Evolutionary conservation across 2,797 vertebrate species (phyloP).

Genomic region (Lophius americanus): DNA sequence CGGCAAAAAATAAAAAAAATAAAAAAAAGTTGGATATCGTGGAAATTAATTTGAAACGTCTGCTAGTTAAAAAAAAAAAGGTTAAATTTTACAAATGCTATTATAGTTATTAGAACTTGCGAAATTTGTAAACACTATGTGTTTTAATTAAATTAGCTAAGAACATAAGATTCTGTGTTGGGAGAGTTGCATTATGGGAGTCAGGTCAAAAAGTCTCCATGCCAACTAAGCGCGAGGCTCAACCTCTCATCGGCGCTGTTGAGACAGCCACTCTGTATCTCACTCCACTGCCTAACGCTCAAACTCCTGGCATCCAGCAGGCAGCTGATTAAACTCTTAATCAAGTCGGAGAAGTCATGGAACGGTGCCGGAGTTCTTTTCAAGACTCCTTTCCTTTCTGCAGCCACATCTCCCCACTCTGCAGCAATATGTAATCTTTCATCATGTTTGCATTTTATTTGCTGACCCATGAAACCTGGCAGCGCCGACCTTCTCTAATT

Average conservation of each 20-base stretch:
- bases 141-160: background rate
- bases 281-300: constrained; percentile 43
- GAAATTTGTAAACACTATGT: background rate
- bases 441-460: constrained; percentile 45
- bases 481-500: constrained; percentile 50
- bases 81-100: background rate
- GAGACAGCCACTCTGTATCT: constrained; percentile 59
- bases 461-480: constrained; percentile 39
- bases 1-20: too few species aligned
- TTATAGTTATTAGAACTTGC: background rate
- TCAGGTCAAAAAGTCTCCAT: constrained; percentile 33
- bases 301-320: constrained; percentile 58
- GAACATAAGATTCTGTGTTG: background rate
- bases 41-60: too few species aligned
- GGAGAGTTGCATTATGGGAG: constrained; percentile 1
- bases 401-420: constrained; percentile 3
- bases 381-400: constrained; percentile 35
- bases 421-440: constrained; percentile 32
- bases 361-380: constrained; percentile 44
- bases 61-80: too few species aligned
- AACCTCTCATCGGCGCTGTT: constrained; percentile 60
- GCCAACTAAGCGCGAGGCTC: constrained; percentile 21
- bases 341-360: constrained; percentile 65
- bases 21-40: too few species aligned
- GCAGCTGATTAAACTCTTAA: constrained; percentile 75